Evolutionary conservation across 2,113 vertebrate species (phyloP).

Genomic region (Carassius carassius): DNA sequence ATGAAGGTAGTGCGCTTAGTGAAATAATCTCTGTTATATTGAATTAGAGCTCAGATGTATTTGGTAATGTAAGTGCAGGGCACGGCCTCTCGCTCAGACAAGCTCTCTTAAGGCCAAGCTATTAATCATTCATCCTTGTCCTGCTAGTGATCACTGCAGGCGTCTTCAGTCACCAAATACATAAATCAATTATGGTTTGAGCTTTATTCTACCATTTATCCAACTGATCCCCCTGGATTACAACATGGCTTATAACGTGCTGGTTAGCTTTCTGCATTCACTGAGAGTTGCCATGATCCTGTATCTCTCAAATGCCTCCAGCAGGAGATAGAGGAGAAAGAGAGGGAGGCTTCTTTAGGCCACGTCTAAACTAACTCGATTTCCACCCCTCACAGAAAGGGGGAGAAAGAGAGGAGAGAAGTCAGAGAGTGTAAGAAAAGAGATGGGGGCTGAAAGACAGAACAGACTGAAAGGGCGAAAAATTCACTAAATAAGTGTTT

Average conservation of each 20-base stretch:
- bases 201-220: slow-evolving; percentile 78
- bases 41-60: slow-evolving; percentile 51
- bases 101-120: slow-evolving; percentile 51
- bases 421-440: neutral
- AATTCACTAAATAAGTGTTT: neutral
- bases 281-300: slow-evolving; percentile 47
- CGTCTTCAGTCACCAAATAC: slow-evolving; percentile 79
- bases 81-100: neutral
- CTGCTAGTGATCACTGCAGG: slow-evolving; percentile 70
- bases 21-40: slow-evolving; percentile 50
- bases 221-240: slow-evolving; percentile 80
- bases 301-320: slow-evolving; percentile 45
- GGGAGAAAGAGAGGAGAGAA: slow-evolving; percentile 9
- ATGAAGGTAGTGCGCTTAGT: slow-evolving; percentile 47
- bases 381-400: slow-evolving; percentile 21
- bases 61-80: neutral
- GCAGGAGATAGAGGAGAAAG: slow-evolving; percentile 35
- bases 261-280: slow-evolving; percentile 43
- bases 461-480: neutral
- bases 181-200: slow-evolving; percentile 84
- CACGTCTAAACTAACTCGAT: slow-evolving; percentile 32
- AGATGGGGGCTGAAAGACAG: neutral
- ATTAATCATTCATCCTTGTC: slow-evolving; percentile 73
- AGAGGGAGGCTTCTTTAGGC: slow-evolving; percentile 2
- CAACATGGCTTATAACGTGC: slow-evolving; percentile 72